Base-by-base conservation (phyloP, 2,888 invertebrate species). In the Dicranocentrus wangi region DNA sequence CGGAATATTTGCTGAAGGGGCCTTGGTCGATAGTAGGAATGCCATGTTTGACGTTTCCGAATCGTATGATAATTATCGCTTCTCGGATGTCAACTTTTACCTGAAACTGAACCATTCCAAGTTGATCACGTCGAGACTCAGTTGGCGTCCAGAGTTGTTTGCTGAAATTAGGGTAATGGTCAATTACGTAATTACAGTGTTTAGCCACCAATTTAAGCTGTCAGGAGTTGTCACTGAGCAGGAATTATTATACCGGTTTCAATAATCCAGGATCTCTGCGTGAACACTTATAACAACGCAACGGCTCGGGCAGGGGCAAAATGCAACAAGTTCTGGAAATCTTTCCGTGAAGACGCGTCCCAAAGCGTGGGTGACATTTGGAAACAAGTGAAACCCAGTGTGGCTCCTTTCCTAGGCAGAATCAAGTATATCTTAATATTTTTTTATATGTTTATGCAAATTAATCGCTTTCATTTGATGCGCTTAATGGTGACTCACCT, bases 101-200 rank as follows among this genome's bases (percentile, higher is more conserved):
- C 89, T 95, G 60, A 92, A 93, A 27, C 91, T 96, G 85, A 96
- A 96, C 89, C 95, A 95, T 88, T 95, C 95, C 0, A 91, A 95
- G 43, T 90, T 95, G 0, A 90, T 96, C 15, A 94, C 94, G 0
- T 94, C 95, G 81, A 92, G 92, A n/a, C 89, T 95, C 23, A 90
- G 92, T 79, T 96, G 95, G 95, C 91, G 82, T 3, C 82, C 81
- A 5, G 83, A 83, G 21, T 69, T 84, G 19, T 78, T 65, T 55
- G 23, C 78, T 21, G 82, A 82, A 42, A 65, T 84, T 28, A 58
- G 70, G 61, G 84, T 72, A 60, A 70, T 77, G 39, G 13, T 7
- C 39, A 39, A 8, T 39, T 39, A 39, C 13, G 7, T 39, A 8
- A 63, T 32, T 10, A 13, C 8, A 17, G 63, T 63, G 8, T 10